Conservation (phyloP, 2,888 invertebrate species). For the Napeogenes inachia region DNA sequence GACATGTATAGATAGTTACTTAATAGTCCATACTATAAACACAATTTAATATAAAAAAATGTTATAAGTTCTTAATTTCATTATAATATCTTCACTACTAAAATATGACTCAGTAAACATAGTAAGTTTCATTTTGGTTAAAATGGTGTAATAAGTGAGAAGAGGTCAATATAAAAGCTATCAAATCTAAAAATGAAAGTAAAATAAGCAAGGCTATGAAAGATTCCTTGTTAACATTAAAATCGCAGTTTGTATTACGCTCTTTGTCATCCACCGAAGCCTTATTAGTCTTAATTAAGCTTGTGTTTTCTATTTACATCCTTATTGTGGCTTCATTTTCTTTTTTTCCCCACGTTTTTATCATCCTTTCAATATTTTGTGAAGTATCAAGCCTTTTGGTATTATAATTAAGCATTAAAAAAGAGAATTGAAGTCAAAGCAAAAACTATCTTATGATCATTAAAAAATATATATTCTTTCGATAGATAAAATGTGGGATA, state of each 20-base stretch:
- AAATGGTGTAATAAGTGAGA: conserved; percentile 7
- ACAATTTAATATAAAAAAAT: no score
- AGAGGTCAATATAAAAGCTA: conserved; percentile 14
- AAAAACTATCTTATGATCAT: no score
- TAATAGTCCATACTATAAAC: no score
- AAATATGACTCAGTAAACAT: not conserved
- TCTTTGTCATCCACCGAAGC: conserved; percentile 55
- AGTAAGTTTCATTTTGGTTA: conserved; percentile 2
- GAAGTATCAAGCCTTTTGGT: no score
- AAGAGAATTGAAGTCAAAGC: no score
- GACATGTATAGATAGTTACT: no score
- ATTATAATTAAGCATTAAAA: no score
- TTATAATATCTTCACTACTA: no score
- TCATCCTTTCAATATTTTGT: no score
- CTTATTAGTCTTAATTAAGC: conserved; percentile 65
- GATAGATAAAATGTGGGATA: no score
- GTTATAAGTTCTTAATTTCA: no score
- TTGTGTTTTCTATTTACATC: conserved; percentile 48
- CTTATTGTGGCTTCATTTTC: conserved; percentile 51
- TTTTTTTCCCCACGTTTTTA: conserved; percentile 38
- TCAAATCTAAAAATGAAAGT: conserved; percentile 14
- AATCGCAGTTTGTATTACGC: conserved; percentile 43
- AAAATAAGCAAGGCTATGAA: conserved; percentile 20
- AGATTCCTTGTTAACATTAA: conserved; percentile 20
- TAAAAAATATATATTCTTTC: no score